phyloP scores from a whole-genome alignment of 2,888 invertebrate species.

The Listrodromus nycthemerus region DNA sequence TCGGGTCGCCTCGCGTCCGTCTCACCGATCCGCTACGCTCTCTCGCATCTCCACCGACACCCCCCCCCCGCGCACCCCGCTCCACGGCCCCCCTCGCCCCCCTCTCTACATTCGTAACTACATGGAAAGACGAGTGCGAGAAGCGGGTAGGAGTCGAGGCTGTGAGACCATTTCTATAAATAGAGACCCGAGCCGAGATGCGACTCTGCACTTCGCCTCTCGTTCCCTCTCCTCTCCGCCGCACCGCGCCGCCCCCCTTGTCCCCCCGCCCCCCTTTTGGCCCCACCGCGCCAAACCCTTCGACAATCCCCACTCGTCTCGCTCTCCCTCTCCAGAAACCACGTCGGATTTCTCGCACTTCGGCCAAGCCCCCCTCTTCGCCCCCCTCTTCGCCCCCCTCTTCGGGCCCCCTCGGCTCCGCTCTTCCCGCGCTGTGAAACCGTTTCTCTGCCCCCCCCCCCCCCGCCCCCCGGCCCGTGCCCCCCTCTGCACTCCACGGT shows the following conservation, averaged over 20 bases:
- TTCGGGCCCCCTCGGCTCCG: too few species aligned
- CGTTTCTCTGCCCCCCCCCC: conserved; percentile 55
- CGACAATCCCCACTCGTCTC: conserved; percentile 1
- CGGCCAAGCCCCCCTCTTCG: conserved; percentile 16
- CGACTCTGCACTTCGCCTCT: conserved; percentile 79
- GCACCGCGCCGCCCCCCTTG: neutral
- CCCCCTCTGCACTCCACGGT: conserved; percentile 34
- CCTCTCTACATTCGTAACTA: conserved; percentile 41
- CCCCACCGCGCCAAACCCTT: conserved; percentile 4
- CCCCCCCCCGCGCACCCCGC: too few species aligned
- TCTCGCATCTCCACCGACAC: too few species aligned
- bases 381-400: conserved; percentile 36
- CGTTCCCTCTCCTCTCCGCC: conserved; percentile 36
- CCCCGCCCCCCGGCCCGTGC: conserved; percentile 15
- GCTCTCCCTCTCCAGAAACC: conserved; percentile 9
- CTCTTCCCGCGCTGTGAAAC: too few species aligned
- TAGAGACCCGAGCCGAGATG: conserved; percentile 83
- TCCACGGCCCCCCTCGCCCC: too few species aligned
- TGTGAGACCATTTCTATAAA: conserved; percentile 84
- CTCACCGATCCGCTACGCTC: too few species aligned
- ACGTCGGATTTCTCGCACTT: conserved; percentile 27
- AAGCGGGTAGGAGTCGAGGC: conserved; percentile 82
- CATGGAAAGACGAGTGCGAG: conserved; percentile 79
- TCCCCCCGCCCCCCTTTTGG: neutral
- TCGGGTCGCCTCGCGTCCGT: conserved; percentile 57